A percentile compares a stretch with the other conserved stretches of the same genome.
Evolutionary conservation across 2,797 vertebrate genomes (phyloP).

Genomic region (Chrosomus eos): DNA sequence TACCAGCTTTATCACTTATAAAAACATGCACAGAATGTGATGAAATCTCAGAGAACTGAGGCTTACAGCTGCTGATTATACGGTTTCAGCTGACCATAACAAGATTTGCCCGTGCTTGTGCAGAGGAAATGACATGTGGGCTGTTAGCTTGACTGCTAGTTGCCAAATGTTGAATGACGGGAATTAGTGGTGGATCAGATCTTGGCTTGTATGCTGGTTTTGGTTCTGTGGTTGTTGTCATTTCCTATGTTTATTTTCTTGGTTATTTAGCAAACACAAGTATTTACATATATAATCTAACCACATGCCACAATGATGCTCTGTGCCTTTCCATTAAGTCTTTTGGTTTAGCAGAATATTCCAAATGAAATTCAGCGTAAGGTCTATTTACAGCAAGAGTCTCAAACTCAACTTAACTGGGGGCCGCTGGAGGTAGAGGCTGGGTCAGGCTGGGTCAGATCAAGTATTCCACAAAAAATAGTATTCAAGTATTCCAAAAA

Average conservation of each 20-base stretch:
- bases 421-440: too few species aligned
- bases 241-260: background rate
- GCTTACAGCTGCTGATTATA: conserved; percentile 7
- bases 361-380: background rate
- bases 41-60: conserved; percentile 15
- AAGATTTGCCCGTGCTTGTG: background rate
- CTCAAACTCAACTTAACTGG: too few species aligned
- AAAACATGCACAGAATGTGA: conserved; percentile 26
- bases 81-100: conserved; percentile 1
- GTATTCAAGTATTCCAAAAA: too few species aligned
- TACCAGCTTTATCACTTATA: background rate
- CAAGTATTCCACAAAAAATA: too few species aligned
- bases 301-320: background rate
- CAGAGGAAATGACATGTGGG: conserved; percentile 3
- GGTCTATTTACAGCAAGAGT: background rate
- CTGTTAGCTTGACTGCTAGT: background rate
- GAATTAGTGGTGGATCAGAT: conserved; percentile 1
- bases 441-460: too few species aligned
- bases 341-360: background rate
- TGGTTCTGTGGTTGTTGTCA: background rate
- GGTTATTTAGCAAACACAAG: background rate
- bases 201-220: background rate
- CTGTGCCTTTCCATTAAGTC: background rate
- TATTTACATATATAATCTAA: background rate
- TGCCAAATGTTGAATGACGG: background rate